phyloP scores from a whole-genome alignment of 1,140 invertebrate genomes.

The Zaprionus ghesquierei region DNA sequence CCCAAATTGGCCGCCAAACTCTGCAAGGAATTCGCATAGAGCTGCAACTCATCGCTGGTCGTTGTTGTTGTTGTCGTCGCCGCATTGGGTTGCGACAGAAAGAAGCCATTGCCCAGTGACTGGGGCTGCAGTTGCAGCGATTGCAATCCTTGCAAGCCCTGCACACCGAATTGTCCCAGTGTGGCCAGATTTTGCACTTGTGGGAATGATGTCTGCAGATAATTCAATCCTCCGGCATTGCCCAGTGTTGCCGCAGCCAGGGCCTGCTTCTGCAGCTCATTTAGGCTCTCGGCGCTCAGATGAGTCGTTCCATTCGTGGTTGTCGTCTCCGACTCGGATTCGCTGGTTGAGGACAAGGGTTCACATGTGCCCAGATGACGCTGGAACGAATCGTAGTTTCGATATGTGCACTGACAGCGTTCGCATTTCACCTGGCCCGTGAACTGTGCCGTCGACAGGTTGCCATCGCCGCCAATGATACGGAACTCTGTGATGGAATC shows the following conservation, averaged over 20 bases:
- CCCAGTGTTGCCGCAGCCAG: slow-evolving; percentile 41
- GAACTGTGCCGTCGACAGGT: slow-evolving; percentile 82
- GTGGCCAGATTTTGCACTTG: slow-evolving; percentile 69
- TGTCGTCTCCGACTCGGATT: slow-evolving; percentile 87
- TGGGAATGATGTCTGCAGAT: slow-evolving; percentile 63
- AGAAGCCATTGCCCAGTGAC: slow-evolving; percentile 70
- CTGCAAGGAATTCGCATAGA: slow-evolving; percentile 71
- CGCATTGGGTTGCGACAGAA: slow-evolving; percentile 64
- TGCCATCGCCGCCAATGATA: slow-evolving; percentile 65
- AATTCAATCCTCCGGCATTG: slow-evolving; percentile 60
- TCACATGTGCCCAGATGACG: slow-evolving; percentile 91
- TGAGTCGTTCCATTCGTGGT: background rate
- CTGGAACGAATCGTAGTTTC: slow-evolving; percentile 93
- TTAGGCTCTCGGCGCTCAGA: slow-evolving; percentile 59
- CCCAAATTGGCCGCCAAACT: slow-evolving; percentile 70
- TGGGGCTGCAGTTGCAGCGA: slow-evolving; percentile 70
- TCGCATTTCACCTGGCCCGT: slow-evolving; percentile 91
- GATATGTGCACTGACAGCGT: slow-evolving; percentile 93
- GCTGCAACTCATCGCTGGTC: slow-evolving; percentile 60
- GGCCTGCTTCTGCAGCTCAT: slow-evolving; percentile 63
- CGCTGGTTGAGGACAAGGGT: slow-evolving; percentile 87
- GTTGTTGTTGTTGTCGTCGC: background rate
- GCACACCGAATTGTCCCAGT: slow-evolving; percentile 68
- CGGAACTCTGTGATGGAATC: slow-evolving; percentile 85
- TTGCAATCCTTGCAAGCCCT: slow-evolving; percentile 59